A percentile compares a stretch with the other conserved stretches of the same genome.
phyloP scores from a whole-genome alignment of 2,888 invertebrate species.

The Nysson spinosus region DNA sequence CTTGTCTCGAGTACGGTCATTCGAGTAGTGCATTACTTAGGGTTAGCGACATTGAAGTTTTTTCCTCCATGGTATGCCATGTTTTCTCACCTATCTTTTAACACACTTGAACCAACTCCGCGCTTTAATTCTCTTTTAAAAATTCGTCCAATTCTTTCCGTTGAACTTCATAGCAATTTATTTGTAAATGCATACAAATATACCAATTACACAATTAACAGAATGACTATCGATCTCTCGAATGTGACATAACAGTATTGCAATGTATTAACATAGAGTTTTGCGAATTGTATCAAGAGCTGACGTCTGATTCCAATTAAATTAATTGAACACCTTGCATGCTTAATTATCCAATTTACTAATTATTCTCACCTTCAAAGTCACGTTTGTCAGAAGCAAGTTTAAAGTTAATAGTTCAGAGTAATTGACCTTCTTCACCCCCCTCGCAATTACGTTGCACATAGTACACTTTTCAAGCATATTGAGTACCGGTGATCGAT shows the following conservation, averaged over 20 bases:
- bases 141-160: neutral
- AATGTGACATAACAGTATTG: too few relatives aligned
- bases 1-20: constrained; percentile 50
- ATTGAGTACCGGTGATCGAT: constrained; percentile 47
- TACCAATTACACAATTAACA: too few relatives aligned
- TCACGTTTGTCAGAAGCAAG: constrained; percentile 12
- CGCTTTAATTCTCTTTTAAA: too few relatives aligned
- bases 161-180: neutral
- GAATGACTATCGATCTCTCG: too few relatives aligned
- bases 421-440: constrained; percentile 58
- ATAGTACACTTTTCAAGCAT: constrained; percentile 53
- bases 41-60: constrained; percentile 32
- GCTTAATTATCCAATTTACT: neutral
- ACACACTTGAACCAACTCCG: too few relatives aligned
- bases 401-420: constrained; percentile 34
- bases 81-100: constrained; percentile 1
- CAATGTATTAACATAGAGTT: too few relatives aligned
- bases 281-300: too few relatives aligned
- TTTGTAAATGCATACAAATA: too few relatives aligned
- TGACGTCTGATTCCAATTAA: too few relatives aligned
- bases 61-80: constrained; percentile 2
- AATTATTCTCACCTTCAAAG: neutral
- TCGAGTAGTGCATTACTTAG: constrained; percentile 46
- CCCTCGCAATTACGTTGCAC: constrained; percentile 46
- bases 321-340: too few relatives aligned